Evolutionary conservation across 2,888 invertebrate species (phyloP), one percentile per base, ranked within the genome.

Genomic region (Agrotis exclamationis): DNA sequence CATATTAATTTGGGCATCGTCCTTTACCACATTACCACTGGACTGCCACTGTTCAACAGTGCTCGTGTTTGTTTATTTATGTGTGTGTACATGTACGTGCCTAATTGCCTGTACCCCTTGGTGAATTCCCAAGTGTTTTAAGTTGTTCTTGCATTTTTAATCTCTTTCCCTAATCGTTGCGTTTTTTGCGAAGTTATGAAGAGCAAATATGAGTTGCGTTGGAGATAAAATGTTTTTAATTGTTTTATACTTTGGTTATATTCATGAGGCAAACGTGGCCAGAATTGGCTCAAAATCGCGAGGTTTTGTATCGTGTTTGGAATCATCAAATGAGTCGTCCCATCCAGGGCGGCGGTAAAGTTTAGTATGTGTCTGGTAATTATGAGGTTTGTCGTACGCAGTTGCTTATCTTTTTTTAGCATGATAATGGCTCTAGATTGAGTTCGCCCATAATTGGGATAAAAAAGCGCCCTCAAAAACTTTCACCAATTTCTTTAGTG

Each of bases 141-240:
- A 50, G 65, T 79, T 58, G 44, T 48, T 72, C 47, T 24, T 79
- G n/a, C 53, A 75, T 63, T 54, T 77, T 60, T 75, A 63, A 75
- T 63, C 4, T 9, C 16, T 16, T 45, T 13, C 2, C 47, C 9
- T 39, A 51, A 59, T 64, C 22, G 33, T 50, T 33, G 47, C 33
- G 22, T 58, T 7, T 53, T 13, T 39, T 13, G 20, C 0, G 7
- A 22, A 20, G 50, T 78, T 54, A 6, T n/a, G 14, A 33, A 33
- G 44, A 24, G n/a, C 48, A 44, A 33, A n/a, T 33, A 48, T n/a
- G 3, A 13, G 20, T 22, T 24, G 22, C 22, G 6, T 18, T 48
- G 9, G 20, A 20, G 14, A 28, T n/a, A 11, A 24, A 14, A 20
- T 45, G 2, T 54, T 67, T 54, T 20, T 24, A 7, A 1, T 20